These are phyloP conservation scores for Erethizon dorsatum DNA, from an alignment of 2,797 vertebrate genomes.

Conservation along the genomic window DNA sequence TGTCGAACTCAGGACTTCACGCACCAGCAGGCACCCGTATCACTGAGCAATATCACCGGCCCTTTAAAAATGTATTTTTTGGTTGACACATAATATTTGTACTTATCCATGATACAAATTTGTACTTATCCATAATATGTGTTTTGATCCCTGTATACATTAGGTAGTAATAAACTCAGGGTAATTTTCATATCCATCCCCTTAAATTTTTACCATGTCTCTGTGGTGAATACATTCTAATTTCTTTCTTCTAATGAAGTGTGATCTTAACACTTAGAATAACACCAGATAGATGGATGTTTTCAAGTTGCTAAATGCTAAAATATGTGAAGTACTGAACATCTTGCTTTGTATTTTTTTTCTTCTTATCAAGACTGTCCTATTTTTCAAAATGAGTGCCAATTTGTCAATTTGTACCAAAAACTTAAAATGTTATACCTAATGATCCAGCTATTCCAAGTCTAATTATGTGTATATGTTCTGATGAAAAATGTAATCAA, in stretches of 20 bases:
- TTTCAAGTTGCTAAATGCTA: conserved; percentile 36
- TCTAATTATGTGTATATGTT: neutral
- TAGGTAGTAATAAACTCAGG: neutral
- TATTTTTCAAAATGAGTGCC: conserved; percentile 37
- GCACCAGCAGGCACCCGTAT: no score
- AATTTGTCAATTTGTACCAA: conserved; percentile 29
- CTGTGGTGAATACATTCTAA: neutral
- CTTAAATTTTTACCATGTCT: neutral
- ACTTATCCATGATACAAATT: neutral
- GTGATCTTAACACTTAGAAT: conserved; percentile 38
- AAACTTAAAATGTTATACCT: conserved; percentile 43
- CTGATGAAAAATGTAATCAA: conserved; percentile 48
- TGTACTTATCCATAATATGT: neutral
- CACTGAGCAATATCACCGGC: no score
- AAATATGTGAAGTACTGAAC: conserved; percentile 37
- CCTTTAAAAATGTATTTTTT: neutral
- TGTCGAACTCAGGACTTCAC: no score
- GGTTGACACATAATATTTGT: neutral
- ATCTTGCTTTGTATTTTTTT: conserved; percentile 30
- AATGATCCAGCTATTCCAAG: neutral
- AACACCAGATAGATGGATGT: conserved; percentile 8
- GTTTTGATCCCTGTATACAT: neutral
- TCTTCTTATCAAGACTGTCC: neutral
- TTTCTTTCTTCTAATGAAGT: conserved; percentile 32
- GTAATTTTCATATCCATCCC: neutral